Conservation (phyloP, 2,888 invertebrate genomes). For the Urechis unicinctus region DNA sequence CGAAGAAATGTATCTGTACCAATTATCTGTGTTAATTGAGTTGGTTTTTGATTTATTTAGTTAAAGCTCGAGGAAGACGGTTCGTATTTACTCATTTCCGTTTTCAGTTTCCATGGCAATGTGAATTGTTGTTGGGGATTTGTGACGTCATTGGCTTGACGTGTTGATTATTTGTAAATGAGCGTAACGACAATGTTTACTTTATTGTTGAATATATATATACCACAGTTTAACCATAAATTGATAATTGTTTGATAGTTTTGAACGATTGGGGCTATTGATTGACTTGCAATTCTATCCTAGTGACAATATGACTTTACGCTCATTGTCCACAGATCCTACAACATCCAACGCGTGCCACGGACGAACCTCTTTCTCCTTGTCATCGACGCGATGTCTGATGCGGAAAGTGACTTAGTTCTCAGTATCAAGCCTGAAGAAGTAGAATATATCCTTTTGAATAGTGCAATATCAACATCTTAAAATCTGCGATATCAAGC, state of each 20-base stretch:
- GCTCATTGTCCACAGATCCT: slow-evolving; percentile 13
- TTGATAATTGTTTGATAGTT: neutral
- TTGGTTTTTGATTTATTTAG: too few relatives aligned
- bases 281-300: neutral
- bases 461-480: neutral
- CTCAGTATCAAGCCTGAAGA: neutral
- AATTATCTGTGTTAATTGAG: too few relatives aligned
- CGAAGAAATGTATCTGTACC: too few relatives aligned
- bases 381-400: slow-evolving; percentile 18
- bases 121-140: too few relatives aligned
- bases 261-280: neutral
- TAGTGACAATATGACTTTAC: neutral
- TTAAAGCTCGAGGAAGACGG: too few relatives aligned
- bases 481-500: too few relatives aligned
- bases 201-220: neutral
- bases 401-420: slow-evolving; percentile 7
- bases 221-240: neutral
- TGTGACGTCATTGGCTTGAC: too few relatives aligned
- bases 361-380: slow-evolving; percentile 20
- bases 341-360: slow-evolving; percentile 17
- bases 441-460: slow-evolving; percentile 6
- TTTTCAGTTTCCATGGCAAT: too few relatives aligned
- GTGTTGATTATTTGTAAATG: too few relatives aligned
- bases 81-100: too few relatives aligned
- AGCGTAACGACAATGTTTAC: slow-evolving; percentile 1